These are phyloP conservation scores for Knipowitschia caucasica DNA, from an alignment of 2,797 vertebrate species.

Conservation along the genomic window DNA sequence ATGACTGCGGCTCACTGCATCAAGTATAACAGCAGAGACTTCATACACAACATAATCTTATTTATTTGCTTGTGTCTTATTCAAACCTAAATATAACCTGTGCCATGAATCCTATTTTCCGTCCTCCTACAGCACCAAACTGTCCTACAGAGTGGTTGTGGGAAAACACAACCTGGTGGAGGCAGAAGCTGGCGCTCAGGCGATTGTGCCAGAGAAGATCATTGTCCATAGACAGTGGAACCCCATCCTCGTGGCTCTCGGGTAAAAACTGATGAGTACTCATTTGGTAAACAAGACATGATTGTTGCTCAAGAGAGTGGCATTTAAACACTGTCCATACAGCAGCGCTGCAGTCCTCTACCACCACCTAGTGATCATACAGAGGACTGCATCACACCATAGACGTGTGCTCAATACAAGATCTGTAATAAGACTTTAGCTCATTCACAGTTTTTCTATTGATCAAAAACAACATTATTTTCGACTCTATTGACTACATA, in stretches of 20 bases:
- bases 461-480: no score
- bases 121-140: slow-evolving; percentile 42
- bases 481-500: no score
- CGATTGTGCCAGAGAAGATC: slow-evolving; percentile 73
- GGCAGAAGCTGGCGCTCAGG: slow-evolving; percentile 64
- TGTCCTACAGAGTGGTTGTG: slow-evolving; percentile 76
- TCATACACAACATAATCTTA: slow-evolving; percentile 12
- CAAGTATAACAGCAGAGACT: slow-evolving; percentile 59
- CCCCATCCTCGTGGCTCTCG: slow-evolving; percentile 68
- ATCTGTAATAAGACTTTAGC: not conserved
- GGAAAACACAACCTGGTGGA: slow-evolving; percentile 77
- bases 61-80: no score
- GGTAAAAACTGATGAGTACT: slow-evolving; percentile 50
- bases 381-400: not conserved
- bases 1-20: slow-evolving; percentile 84
- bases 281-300: not conserved
- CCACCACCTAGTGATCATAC: slow-evolving; percentile 1
- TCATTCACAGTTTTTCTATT: not conserved
- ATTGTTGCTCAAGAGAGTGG: not conserved
- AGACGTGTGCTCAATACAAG: not conserved
- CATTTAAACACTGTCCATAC: not conserved
- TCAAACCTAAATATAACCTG: not conserved
- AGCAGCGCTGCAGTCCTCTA: not conserved
- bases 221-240: slow-evolving; percentile 79
- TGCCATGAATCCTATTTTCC: slow-evolving; percentile 14